phyloP scores from a whole-genome alignment of 1,140 invertebrate genomes.

The Armadillidium nasatum region DNA sequence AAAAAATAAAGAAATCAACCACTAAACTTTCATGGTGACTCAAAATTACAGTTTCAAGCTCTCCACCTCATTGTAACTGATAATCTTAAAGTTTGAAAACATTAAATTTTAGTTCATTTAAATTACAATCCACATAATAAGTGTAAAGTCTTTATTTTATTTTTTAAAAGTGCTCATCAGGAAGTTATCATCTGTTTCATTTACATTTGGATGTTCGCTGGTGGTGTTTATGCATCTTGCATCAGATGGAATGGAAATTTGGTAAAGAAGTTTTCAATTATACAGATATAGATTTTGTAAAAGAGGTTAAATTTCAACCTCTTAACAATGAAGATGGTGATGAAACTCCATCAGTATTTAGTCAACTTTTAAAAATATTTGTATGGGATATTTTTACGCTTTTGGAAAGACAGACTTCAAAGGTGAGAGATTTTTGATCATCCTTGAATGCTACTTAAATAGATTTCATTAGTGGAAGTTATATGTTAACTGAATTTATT shows the following conservation, averaged over 20 bases:
- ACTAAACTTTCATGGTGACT: too few species aligned
- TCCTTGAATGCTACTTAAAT: too few species aligned
- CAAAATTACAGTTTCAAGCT: too few species aligned
- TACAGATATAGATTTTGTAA: background rate
- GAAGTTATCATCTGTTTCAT: conserved; percentile 46
- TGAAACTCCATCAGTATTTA: conserved; percentile 23
- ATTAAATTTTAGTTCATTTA: too few species aligned
- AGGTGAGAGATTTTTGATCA: conserved; percentile 25
- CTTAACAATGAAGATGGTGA: conserved; percentile 28
- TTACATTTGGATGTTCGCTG: conserved; percentile 47
- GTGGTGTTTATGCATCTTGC: conserved; percentile 44
- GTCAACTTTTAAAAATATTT: conserved; percentile 35
- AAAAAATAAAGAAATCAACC: too few species aligned
- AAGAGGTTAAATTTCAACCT: background rate
- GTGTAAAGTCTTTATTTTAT: background rate
- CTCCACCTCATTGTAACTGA: too few species aligned
- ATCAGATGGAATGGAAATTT: conserved; percentile 24
- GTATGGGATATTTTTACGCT: conserved; percentile 34
- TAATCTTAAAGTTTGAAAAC: too few species aligned
- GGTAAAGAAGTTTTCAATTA: conserved; percentile 11
- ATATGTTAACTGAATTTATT: too few species aligned
- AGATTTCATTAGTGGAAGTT: too few species aligned
- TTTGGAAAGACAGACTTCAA: conserved; percentile 22
- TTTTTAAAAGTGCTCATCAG: conserved; percentile 43
- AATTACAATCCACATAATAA: too few species aligned